A percentile compares a stretch with the other conserved stretches of the same genome.
These are phyloP conservation scores for Microtus montanus DNA, from an alignment of 2,113 vertebrate genomes.

Conservation along the genomic window DNA sequence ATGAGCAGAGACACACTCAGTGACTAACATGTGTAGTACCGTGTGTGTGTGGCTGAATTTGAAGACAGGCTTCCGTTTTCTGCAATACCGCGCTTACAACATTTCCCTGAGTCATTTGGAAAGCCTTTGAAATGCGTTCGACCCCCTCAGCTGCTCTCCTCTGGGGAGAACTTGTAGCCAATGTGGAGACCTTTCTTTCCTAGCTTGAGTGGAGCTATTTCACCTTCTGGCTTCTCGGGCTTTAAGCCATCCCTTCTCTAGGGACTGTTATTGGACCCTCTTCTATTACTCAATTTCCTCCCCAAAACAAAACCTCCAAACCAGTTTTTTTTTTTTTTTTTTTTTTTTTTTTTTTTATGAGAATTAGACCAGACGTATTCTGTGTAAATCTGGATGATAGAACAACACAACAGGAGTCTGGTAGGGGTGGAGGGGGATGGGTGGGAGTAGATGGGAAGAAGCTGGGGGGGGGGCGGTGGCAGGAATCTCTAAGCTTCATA, in stretches of 20 bases:
- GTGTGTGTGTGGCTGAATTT: constrained; percentile 1
- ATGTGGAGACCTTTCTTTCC: constrained; percentile 52
- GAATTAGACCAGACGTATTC: constrained; percentile 19
- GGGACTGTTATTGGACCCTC: constrained; percentile 24
- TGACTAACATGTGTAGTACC: not conserved
- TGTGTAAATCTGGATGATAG: not conserved
- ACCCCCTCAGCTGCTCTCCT: constrained; percentile 58
- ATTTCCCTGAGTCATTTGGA: constrained; percentile 53
- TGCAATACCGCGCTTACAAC: constrained; percentile 43
- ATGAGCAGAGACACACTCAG: not conserved
- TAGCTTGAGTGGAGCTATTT: constrained; percentile 47
- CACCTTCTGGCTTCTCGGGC: not conserved
- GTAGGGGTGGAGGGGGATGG: not conserved
- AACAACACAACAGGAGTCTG: not conserved
- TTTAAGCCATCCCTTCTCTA: not conserved
- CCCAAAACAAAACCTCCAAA: not conserved
- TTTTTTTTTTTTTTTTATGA: not conserved
- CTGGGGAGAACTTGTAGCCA: constrained; percentile 44
- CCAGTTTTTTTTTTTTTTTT: not conserved
- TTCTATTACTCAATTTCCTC: constrained; percentile 54
- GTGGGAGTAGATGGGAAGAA: not conserved
- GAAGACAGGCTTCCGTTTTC: not conserved
- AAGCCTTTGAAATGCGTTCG: constrained; percentile 58
- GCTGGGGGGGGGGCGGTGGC: not conserved
- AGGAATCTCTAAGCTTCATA: not conserved